Conservation (phyloP, 2,888 invertebrate genomes). For the Drosophila diplacantha region DNA sequence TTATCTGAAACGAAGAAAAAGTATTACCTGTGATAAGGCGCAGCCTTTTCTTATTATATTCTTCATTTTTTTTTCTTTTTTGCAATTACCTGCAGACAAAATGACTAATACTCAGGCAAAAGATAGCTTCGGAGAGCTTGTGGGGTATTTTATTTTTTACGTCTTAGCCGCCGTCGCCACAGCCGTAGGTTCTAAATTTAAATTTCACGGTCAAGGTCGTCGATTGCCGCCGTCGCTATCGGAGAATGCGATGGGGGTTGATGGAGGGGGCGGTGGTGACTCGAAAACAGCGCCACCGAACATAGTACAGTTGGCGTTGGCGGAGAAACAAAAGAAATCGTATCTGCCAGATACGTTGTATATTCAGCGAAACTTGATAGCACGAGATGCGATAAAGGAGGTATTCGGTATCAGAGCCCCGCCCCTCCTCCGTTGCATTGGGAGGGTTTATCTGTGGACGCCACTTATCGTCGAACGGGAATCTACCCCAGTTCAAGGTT, state of each 20-base stretch:
- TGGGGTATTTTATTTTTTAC: conserved; percentile 58
- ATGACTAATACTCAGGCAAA: conserved; percentile 16
- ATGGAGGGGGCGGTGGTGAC: conserved; percentile 3
- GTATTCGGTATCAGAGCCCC: conserved; percentile 13
- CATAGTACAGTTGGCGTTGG: conserved; percentile 44
- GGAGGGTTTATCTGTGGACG: conserved; percentile 19
- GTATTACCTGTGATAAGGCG: conserved; percentile 35
- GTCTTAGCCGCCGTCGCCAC: conserved; percentile 50
- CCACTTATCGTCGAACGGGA: conserved; percentile 11
- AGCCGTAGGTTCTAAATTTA: conserved; percentile 71
- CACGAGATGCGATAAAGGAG: conserved; percentile 15
- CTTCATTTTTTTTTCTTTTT: conserved; percentile 1
- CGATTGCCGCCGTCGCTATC: conserved; percentile 58
- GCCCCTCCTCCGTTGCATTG: conserved; percentile 9
- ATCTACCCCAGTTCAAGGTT: conserved; percentile 37
- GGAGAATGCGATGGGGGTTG: conserved; percentile 23
- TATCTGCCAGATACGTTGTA: conserved; percentile 33
- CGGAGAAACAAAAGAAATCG: conserved; percentile 40
- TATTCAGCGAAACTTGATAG: conserved; percentile 33
- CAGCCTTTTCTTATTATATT: conserved; percentile 5
- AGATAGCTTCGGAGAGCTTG: conserved; percentile 38
- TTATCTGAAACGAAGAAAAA: conserved; percentile 2
- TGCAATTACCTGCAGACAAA: conserved; percentile 27
- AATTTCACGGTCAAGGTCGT: conserved; percentile 77
- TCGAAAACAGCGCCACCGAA: conserved; percentile 6